Base-by-base conservation (phyloP, 2,888 invertebrate genomes). In the Belgica antarctica region DNA sequence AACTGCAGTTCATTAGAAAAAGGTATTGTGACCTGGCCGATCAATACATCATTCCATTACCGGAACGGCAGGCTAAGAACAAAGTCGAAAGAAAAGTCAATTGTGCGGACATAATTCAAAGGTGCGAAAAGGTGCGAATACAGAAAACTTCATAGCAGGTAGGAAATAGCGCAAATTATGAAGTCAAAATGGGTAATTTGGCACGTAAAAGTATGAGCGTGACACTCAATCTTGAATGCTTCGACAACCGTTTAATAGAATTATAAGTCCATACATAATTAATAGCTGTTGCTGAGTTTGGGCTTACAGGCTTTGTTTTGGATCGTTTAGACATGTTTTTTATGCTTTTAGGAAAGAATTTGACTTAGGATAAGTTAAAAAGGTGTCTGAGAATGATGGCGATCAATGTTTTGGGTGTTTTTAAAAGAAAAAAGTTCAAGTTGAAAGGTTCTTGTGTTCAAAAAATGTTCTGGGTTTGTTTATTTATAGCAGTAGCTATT, bases 231-330 rank as follows among this genome's bases (percentile, higher is more conserved):
- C 59, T 59, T 25, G 1, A 22, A 52, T n/a, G 52, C 19, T 22
- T 52, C 22, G 52, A 52, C 52, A 52, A n/a, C 19, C 52, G 52
- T 52, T 52, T 52, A 52, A 52, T 52, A 17, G 52, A 52, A 52
- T 52, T 52, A 52, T 41, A 12, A 41, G 12, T 41, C 41, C 41
- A 41, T 41, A 10, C 41, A 41, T 41, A 41, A 41, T 41, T 41
- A n/a, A 41, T n/a, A 2, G n/a, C n/a, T n/a, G n/a, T n/a, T n/a
- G n/a, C n/a, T n/a, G n/a, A n/a, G n/a, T n/a, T n/a, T n/a, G n/a
- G n/a, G n/a, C n/a, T n/a, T n/a, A n/a, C n/a, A n/a, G n/a, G n/a
- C n/a, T n/a, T n/a, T n/a, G n/a, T n/a, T n/a, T n/a, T n/a, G n/a
- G n/a, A n/a, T n/a, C n/a, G n/a, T n/a, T n/a, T n/a, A n/a, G n/a